These are phyloP conservation scores for Marisa cornuarietis DNA, from an alignment of 1,140 invertebrate genomes.

Conservation along the genomic window DNA sequence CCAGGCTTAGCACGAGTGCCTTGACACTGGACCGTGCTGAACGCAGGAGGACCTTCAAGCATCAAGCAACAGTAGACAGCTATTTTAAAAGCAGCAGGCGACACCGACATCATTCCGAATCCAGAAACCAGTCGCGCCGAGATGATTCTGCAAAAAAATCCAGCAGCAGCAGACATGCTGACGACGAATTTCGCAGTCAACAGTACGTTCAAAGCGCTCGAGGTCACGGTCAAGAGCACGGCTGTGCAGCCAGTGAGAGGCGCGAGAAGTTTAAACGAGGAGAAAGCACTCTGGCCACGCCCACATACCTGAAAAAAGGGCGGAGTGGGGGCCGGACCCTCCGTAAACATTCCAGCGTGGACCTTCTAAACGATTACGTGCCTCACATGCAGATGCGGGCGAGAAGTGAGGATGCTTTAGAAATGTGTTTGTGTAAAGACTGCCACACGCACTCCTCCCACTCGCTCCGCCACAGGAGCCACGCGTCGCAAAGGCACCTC, in stretches of 20 bases:
- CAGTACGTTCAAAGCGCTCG: neutral
- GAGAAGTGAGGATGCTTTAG: constrained; percentile 1
- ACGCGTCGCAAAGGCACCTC: neutral
- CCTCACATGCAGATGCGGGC: neutral
- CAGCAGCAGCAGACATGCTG: neutral
- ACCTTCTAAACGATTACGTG: neutral
- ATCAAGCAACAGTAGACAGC: constrained; percentile 17
- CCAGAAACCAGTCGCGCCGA: neutral
- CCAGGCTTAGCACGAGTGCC: too few species aligned
- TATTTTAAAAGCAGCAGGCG: constrained; percentile 3
- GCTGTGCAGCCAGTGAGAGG: constrained; percentile 1
- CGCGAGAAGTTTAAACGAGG: neutral
- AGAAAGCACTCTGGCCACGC: neutral
- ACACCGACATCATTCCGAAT: neutral
- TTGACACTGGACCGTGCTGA: too few species aligned
- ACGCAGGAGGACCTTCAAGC: neutral
- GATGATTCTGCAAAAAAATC: neutral
- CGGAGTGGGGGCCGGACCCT: neutral
- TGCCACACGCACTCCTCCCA: neutral
- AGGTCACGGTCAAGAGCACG: neutral
- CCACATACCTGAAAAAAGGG: neutral
- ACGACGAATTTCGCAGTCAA: neutral
- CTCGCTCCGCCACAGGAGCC: neutral
- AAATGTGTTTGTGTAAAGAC: neutral
- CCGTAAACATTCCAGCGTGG: constrained; percentile 13